Conservation (phyloP, 2,888 invertebrate genomes). For the Pantelozetes paolii region DNA sequence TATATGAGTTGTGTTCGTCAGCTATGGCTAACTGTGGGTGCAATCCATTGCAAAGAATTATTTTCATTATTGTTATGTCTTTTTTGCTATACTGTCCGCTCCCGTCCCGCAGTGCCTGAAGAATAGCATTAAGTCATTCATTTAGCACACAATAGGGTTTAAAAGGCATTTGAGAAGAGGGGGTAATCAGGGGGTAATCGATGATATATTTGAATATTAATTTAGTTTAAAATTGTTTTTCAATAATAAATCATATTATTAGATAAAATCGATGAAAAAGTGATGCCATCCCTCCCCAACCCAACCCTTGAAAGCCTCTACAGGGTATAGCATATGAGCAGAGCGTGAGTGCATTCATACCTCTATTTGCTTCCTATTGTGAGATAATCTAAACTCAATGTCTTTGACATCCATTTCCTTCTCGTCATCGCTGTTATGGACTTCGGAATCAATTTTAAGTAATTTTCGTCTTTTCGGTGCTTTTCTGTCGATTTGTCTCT, state of each 20-base stretch:
- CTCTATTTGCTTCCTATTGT: constrained; percentile 62
- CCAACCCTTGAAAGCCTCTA: too few relatives aligned
- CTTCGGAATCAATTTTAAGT: constrained; percentile 63
- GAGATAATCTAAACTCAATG: constrained; percentile 76
- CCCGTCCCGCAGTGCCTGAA: constrained; percentile 52
- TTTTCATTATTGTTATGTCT: constrained; percentile 66
- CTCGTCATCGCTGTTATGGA: constrained; percentile 61
- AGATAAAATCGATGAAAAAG: too few relatives aligned
- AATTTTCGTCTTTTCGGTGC: constrained; percentile 69
- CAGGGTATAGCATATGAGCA: too few relatives aligned
- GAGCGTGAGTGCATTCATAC: constrained; percentile 32
- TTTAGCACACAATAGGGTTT: not conserved
- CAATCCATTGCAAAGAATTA: constrained; percentile 82
- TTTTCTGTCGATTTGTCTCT: constrained; percentile 64
- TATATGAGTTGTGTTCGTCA: constrained; percentile 87
- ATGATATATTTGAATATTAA: too few relatives aligned
- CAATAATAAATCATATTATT: too few relatives aligned
- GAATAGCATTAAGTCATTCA: constrained; percentile 15
- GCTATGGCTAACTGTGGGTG: constrained; percentile 94
- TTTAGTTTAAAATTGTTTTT: too few relatives aligned
- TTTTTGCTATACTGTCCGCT: constrained; percentile 63
- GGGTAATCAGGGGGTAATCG: too few relatives aligned
- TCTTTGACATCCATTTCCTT: constrained; percentile 69
- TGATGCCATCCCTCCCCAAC: too few relatives aligned
- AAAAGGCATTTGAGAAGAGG: too few relatives aligned